phyloP scores from a whole-genome alignment of 2,113 vertebrate species.

The Ailurus styani region DNA sequence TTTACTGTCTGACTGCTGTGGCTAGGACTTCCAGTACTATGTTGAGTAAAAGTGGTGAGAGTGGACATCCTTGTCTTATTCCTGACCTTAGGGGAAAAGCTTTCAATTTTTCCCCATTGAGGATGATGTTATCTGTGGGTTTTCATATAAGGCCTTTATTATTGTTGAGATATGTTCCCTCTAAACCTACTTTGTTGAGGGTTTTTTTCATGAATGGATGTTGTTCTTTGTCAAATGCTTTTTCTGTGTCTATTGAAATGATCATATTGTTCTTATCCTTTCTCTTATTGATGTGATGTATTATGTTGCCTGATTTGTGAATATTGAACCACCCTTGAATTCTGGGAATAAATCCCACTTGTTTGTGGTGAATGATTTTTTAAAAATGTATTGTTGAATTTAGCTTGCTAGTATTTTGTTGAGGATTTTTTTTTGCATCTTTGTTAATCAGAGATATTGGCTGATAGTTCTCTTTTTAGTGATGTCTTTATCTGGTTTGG shows the following conservation, averaged over 20 bases:
- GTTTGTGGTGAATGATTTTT: background rate
- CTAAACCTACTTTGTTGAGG: background rate
- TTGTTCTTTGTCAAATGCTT: background rate
- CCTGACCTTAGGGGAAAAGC: background rate
- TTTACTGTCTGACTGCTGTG: background rate
- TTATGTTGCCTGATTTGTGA: background rate
- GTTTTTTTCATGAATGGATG: background rate
- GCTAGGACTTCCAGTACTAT: background rate
- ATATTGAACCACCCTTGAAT: background rate
- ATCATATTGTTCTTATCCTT: background rate
- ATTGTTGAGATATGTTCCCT: background rate
- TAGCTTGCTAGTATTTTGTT: background rate
- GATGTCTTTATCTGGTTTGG: background rate
- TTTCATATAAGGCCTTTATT: background rate
- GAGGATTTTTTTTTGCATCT: background rate
- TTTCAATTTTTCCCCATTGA: background rate
- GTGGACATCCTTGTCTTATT: background rate
- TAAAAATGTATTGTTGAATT: background rate
- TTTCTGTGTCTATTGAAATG: background rate
- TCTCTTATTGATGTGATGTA: background rate
- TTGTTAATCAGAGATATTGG: background rate
- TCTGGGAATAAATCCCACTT: background rate
- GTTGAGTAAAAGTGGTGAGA: background rate
- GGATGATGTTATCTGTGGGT: background rate
- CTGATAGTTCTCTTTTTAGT: background rate